A percentile compares a stretch with the other conserved stretches of the same genome.
Conservation (phyloP, 64 coral and sea anemone species). For the Anthopleura sola region DNA sequence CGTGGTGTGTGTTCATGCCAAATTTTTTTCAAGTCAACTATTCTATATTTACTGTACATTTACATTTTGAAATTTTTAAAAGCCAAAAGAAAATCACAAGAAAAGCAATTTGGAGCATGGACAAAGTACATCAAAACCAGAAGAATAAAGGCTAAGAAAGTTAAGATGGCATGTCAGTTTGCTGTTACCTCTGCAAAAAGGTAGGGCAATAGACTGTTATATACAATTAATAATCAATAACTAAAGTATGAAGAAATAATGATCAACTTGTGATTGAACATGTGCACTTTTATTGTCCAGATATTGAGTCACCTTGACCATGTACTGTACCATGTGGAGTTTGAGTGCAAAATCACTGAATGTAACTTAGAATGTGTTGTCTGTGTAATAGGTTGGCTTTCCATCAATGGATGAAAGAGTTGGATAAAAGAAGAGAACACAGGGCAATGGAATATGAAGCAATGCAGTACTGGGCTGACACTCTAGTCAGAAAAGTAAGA, state of each 20-base stretch:
- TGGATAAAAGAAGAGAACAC: slow-evolving; percentile 25
- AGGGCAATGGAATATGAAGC: slow-evolving; percentile 34
- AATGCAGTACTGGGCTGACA: slow-evolving; percentile 52
- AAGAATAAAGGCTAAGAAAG: slow-evolving; percentile 28
- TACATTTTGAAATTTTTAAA: not conserved
- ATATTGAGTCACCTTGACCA: no score
- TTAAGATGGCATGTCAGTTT: slow-evolving; percentile 19
- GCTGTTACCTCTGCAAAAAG: slow-evolving; percentile 22
- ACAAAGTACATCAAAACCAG: slow-evolving; percentile 36
- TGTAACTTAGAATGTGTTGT: not conserved
- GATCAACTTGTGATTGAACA: no score
- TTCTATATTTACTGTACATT: no score
- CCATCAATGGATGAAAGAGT: slow-evolving; percentile 26
- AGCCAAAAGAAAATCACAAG: slow-evolving; percentile 33
- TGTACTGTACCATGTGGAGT: no score
- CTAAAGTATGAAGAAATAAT: no score
- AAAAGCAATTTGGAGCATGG: slow-evolving; percentile 34
- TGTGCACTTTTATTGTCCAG: no score
- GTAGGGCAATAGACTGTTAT: not conserved
- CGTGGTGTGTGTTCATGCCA: no score
- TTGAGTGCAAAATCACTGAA: no score
- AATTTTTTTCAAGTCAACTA: no score
- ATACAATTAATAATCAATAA: no score
- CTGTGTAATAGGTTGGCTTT: not conserved
- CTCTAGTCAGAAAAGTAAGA: slow-evolving; percentile 44